These are phyloP conservation scores for Zapus hudsonius DNA, from an alignment of 2,113 vertebrate species.

Conservation along the genomic window DNA sequence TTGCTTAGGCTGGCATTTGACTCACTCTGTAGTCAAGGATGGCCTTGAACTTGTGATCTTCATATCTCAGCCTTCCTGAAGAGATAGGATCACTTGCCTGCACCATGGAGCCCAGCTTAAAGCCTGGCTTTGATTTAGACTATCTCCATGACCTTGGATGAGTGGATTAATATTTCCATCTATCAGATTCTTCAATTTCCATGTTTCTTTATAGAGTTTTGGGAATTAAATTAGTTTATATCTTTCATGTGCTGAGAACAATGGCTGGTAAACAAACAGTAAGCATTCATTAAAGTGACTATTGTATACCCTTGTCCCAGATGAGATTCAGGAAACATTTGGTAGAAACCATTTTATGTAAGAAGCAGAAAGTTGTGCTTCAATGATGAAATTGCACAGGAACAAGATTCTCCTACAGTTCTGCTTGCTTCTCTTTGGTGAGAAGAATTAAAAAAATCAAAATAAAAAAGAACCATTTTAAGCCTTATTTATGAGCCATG, in stretches of 20 bases:
- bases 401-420: neutral
- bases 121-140: neutral
- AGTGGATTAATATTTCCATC: neutral
- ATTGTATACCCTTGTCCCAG: neutral
- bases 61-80: too few species aligned
- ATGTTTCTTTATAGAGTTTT: neutral
- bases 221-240: neutral
- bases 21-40: too few species aligned
- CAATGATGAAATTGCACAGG: neutral
- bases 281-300: neutral
- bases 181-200: neutral
- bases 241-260: neutral
- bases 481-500: neutral
- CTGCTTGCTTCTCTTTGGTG: neutral
- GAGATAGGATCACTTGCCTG: too few species aligned
- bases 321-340: neutral
- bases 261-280: neutral
- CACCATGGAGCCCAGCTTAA: too few species aligned
- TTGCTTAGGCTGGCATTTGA: too few species aligned
- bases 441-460: slow-evolving; percentile 1
- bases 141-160: neutral
- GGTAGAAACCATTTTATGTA: neutral
- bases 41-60: too few species aligned
- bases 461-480: neutral
- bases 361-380: slow-evolving; percentile 23